Evolutionary conservation across 2,888 invertebrate genomes (phyloP), one percentile per base, ranked within the genome.

Genomic region (Metalampra italica): DNA sequence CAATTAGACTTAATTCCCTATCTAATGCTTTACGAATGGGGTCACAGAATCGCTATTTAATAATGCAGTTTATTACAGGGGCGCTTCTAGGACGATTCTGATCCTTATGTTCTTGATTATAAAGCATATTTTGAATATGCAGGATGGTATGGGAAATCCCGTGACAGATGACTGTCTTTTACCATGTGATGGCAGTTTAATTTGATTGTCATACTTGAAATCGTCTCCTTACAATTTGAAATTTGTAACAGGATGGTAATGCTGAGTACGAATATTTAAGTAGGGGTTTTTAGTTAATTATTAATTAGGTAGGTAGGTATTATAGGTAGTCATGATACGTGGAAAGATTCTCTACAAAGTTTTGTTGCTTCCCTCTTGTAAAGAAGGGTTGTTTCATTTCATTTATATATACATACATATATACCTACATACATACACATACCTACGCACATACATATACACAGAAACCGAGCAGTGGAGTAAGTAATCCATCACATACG

Each of bases 21-120:
- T 68, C 74, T 83, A 82, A 86, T 85, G 79, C 75, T 54, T 71
- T 78, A 78, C 71, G 63, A 84, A 85, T 85, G 68, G 87, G 87
- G 87, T 87, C 83, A 82, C 66, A 66, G 68, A 77, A 78, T 78
- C 68, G 59, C 69, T 79, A 55, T 72, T 88, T 84, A 87, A 85
- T 86, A 80, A 85, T 86, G 84, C 75, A 88, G 73, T 68, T 67
- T 63, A 64, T 68, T 69, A 70, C 54, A 52, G 50, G 47, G 60
- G 74, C 75, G 13, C 14, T 13, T 8, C 1, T 8, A 9, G 5
- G 13, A 7, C 14, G 15, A 22, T 14, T 39, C 8, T 39, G 9
- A 39, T 3, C 39, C 39, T 15, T 76, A 67, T 49, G 13, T 2
- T 7, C 9, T 1, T 29, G 8, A 1, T 15, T 36, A 13, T 13